Evolutionary conservation across 2,888 invertebrate species (phyloP), one percentile per base, ranked within the genome.

Genomic region (Cerastoderma edule): DNA sequence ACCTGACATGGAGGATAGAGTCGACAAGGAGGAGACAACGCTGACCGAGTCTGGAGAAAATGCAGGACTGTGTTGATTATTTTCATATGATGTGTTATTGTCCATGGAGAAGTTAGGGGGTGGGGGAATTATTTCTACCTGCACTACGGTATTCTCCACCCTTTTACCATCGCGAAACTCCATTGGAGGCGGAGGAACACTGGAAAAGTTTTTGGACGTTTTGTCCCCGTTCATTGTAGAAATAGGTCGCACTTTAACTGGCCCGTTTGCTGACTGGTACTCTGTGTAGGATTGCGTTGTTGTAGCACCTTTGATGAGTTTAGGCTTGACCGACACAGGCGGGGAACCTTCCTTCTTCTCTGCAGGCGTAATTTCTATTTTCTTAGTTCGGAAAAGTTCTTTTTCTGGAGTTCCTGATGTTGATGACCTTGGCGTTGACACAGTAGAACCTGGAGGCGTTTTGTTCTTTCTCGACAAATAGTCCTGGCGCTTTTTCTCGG

Each of bases 401-500:
- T 78, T 78, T 30, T 83, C 78, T 24, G 83, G 78, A 22, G 77
- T 73, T 13, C 65, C 70, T 27, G 80, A 28, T 16, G 57, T 67
- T 10, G 67, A 78, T 24, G 78, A 74, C 16, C 64, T 44, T 28
- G 73, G 73, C 30, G 73, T 50, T 19, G 76, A 67, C 8, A 76
- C 67, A 53, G 73, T 77, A 48, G 83, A 72, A 39, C 69, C 77
- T 5, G 80, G 67, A 19, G 80, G 72, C 27, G 76, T 70, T 65
- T 82, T 74, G 4, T 74, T 75, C 63, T 80, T 83, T 30, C 83
- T 88, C 69, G 88, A 85, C 22, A 92, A 67, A 70, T 85, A 90
- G 46, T 90, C 89, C 63, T 87, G 89, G 19, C 91, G 68, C 16
- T 88, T 88, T 75, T 88, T 89, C 78, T 91, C 91, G 22, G 91